phyloP scores from a whole-genome alignment of 2,797 vertebrate genomes.

The Muscicapa comitata region DNA sequence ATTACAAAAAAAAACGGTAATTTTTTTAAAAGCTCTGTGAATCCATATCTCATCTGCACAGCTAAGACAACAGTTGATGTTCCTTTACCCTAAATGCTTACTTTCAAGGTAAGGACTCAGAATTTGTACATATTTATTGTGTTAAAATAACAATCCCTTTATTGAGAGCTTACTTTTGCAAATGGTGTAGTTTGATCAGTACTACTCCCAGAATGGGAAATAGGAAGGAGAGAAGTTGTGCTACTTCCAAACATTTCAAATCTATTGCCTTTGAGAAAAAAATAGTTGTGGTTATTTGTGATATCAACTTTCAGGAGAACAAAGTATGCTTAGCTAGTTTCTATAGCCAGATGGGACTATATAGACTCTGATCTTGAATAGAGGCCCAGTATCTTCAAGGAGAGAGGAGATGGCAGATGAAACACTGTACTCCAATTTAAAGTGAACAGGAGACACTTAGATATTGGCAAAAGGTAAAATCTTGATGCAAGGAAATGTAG shows the following conservation, averaged over 20 bases:
- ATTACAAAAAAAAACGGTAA: not conserved
- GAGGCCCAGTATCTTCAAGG: not conserved
- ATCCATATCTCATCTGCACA: not conserved
- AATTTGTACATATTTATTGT: not conserved
- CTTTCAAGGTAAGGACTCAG: not conserved
- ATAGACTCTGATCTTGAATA: not conserved
- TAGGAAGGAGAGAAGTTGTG: not conserved
- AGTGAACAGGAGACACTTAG: not conserved
- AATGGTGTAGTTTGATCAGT: not conserved
- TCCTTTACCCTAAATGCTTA: not conserved
- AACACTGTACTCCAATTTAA: not conserved
- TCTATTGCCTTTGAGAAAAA: not conserved
- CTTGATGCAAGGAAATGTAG: not conserved
- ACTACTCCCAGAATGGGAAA: not conserved
- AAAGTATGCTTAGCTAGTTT: slow-evolving; percentile 10
- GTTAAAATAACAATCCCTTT: not conserved
- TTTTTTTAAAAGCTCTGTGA: not conserved
- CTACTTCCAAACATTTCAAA: not conserved
- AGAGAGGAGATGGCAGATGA: not conserved
- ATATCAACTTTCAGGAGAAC: not conserved
- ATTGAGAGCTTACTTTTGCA: not conserved
- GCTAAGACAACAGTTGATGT: not conserved
- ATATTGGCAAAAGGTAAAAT: not conserved
- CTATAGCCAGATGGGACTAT: slow-evolving; percentile 4
- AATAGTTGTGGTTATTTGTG: not conserved